A percentile compares a stretch with the other conserved stretches of the same genome.
These are phyloP conservation scores for Drosophila murphyi DNA, from an alignment of 1,140 invertebrate species.

Conservation along the genomic window DNA sequence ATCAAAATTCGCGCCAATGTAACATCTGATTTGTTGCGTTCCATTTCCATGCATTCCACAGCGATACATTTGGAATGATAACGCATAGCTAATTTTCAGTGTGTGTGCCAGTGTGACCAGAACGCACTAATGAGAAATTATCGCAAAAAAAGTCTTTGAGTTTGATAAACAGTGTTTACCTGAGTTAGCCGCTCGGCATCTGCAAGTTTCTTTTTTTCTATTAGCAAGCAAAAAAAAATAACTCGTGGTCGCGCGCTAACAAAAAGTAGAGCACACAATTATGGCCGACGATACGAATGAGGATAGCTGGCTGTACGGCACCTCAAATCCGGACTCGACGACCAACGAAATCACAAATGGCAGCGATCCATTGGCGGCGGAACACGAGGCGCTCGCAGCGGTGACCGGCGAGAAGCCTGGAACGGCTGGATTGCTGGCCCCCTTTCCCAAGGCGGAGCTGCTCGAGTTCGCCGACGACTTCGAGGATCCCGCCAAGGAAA, in stretches of 20 bases:
- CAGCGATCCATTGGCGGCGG: slow-evolving; percentile 53
- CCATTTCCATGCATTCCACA: slow-evolving; percentile 3
- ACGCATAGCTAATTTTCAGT: slow-evolving; percentile 5
- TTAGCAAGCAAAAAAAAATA: neutral
- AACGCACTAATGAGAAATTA: neutral
- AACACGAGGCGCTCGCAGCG: slow-evolving; percentile 82
- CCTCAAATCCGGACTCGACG: slow-evolving; percentile 85
- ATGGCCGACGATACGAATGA: slow-evolving; percentile 88
- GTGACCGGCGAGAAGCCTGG: slow-evolving; percentile 59
- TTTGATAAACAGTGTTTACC: slow-evolving; percentile 46
- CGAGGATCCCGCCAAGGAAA: slow-evolving; percentile 80
- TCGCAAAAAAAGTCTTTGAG: slow-evolving; percentile 6
- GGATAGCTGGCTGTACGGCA: slow-evolving; percentile 91
- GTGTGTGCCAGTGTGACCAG: slow-evolving; percentile 25
- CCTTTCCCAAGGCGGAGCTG: slow-evolving; percentile 62
- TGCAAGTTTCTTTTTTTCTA: slow-evolving; percentile 1
- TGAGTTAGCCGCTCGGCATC: slow-evolving; percentile 36
- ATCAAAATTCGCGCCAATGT: neutral
- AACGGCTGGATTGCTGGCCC: slow-evolving; percentile 22
- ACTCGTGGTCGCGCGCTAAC: slow-evolving; percentile 11
- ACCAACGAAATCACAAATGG: slow-evolving; percentile 66
- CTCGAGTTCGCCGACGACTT: slow-evolving; percentile 70
- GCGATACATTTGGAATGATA: neutral
- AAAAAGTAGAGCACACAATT: slow-evolving; percentile 14
- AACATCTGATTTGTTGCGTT: slow-evolving; percentile 30